phyloP scores from a whole-genome alignment of 2,113 vertebrate genomes.

The Alosa alosa region DNA sequence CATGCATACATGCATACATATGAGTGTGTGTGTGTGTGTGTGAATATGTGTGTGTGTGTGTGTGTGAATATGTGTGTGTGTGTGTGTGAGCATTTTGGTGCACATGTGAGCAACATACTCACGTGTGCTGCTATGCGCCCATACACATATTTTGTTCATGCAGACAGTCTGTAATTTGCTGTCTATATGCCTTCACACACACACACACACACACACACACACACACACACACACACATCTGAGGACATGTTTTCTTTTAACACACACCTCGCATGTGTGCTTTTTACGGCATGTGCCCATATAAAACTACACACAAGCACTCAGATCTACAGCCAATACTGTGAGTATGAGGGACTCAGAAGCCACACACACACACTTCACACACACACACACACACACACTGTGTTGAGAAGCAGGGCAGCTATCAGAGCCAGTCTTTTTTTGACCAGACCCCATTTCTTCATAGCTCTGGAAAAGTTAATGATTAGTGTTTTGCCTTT shows the following conservation, averaged over 20 bases:
- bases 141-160: background rate
- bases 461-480: no score
- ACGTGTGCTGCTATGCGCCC: background rate
- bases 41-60: background rate
- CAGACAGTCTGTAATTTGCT: background rate
- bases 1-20: no score
- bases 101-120: background rate
- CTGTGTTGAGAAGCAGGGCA: no score
- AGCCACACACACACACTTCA: background rate
- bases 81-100: background rate
- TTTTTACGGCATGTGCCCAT: background rate
- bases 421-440: no score
- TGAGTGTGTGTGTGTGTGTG: background rate
- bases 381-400: slow-evolving; percentile 6
- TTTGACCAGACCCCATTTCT: no score
- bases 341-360: background rate
- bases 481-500: no score
- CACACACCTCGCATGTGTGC: background rate
- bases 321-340: background rate
- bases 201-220: background rate
- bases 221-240: background rate
- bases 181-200: background rate
- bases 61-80: background rate
- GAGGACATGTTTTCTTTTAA: background rate
- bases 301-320: background rate